Base-by-base conservation (phyloP, 2,888 invertebrate species). In the Cephus pygmeus region DNA sequence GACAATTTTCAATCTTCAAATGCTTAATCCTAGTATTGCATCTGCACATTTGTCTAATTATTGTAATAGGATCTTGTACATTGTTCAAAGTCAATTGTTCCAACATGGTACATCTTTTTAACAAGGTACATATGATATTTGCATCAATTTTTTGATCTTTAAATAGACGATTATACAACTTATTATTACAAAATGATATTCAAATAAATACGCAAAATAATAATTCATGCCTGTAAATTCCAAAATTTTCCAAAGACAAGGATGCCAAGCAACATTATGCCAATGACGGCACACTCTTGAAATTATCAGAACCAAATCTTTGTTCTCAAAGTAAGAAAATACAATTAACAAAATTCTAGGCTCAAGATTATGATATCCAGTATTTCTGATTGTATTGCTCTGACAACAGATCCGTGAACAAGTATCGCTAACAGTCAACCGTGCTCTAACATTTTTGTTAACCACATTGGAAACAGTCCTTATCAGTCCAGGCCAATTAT, bases 11-110 rank as follows among this genome's bases (percentile, higher is more conserved):
- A 33, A 77, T 77, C n/a, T 69, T 56, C 31, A 77, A 30, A 77
- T 36, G 56, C 40, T 77, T 77, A 4, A 77, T 6, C 3, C 30
- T 69, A 69, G 56, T 69, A 75, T 40, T 77, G 34, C 77, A 75
- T 75, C 77, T 75, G 34, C 77, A 77, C 75, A 77, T 77, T 34
- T 77, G 77, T 30, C 77, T 77, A 69, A 77, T 77, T 30, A 77
- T 36, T 23, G 77, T 77, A 34, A 69, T 1, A 9, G 77, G 75
- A 75, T 77, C 68, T 75, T 77, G 23, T 56, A 77, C 71, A 77
- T 75, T 34, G 34, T 75, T 34, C 11, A 77, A 30, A 1, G 77
- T 36, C 40, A 77, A 15, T 34, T 31, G 35, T 71, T 77, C 75
- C 75, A 77, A 71, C 15, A 69, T 71, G 3, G 33, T 31, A 69